Base-by-base conservation (phyloP, 2,888 invertebrate species). In the Osedax frankpressi region DNA sequence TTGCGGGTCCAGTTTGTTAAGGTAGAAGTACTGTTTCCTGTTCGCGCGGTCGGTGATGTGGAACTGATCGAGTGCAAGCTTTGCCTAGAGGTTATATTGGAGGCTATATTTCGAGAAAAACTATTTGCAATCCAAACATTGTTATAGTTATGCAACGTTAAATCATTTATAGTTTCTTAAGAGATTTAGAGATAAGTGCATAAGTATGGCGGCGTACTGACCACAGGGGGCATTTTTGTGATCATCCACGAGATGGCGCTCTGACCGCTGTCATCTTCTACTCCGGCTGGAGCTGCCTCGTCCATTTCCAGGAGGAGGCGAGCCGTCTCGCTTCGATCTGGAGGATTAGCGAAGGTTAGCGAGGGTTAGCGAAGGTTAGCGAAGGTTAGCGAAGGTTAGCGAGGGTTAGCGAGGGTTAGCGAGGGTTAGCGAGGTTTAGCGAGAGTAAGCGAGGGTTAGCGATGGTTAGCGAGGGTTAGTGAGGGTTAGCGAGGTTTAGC, bases 261-360 rank as follows among this genome's bases (percentile, higher is more conserved):
- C 74, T 80, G 79, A 2, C 83, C 83, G 67, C 78, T 76, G 70
- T 79, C 71, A 75, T 83, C 83, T 29, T 62, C 70, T 29, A 81
- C 78, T 2, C 79, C 80, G 2, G 80, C 81, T 1, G 80, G 80
- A 2, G 80, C 81, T 1, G 80, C 80, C 28, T 82, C 82, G 62
- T 81, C 79, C 14, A 79, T 74, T 28, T 82, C 81, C 59, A 83
- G 74, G 28, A 83, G 75, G 11, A 80, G 62, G 1, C 80, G 76
- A 0, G 83, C 82, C 70, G 82, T 81, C 76, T 82, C 82, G 81
- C 83, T 83, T 26, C 83, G 81, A 77, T 83, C 83, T 83, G 75
- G n/a, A n/a, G n/a, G n/a, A n/a, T n/a, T n/a, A n/a, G n/a, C n/a
- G n/a, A n/a, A n/a, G n/a, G n/a, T n/a, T n/a, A n/a, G n/a, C n/a